Percentiles rank a stretch among this genome's conserved stretches.
These are phyloP conservation scores for Dasyprocta punctata DNA, from an alignment of 2,113 vertebrate species.

Conservation along the genomic window DNA sequence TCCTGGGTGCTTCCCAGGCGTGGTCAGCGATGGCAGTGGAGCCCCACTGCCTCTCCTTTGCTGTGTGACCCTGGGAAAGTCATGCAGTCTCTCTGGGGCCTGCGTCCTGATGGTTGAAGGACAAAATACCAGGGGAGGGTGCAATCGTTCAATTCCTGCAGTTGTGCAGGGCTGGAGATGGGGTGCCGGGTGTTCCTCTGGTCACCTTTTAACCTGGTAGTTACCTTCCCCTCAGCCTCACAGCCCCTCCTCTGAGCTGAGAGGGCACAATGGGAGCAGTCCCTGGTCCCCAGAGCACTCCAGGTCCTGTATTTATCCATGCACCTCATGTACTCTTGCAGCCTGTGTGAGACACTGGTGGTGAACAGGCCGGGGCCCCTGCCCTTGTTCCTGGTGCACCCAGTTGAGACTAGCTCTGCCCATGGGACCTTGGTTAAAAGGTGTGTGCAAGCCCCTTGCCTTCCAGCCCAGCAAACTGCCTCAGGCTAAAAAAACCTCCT, in stretches of 20 bases:
- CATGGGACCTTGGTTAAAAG: background rate
- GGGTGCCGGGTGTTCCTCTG: background rate
- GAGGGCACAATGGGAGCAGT: background rate
- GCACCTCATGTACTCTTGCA: background rate
- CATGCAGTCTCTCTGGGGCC: background rate
- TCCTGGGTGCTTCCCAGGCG: background rate
- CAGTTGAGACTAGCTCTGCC: background rate
- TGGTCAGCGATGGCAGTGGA: background rate
- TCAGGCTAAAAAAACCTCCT: background rate
- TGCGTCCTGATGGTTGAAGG: background rate
- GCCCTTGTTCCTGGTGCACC: background rate
- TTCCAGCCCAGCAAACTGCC: background rate
- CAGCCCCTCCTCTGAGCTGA: background rate
- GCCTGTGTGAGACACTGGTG: background rate
- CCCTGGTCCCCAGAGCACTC: background rate
- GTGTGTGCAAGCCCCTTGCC: background rate
- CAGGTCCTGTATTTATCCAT: too few species aligned
- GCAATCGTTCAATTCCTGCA: background rate
- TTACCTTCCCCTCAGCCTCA: background rate
- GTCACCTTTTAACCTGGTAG: background rate
- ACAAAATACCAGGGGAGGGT: accelerated
- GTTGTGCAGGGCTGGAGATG: accelerated
- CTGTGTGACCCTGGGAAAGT: background rate
- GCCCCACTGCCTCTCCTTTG: background rate
- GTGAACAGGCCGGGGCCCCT: background rate